Conservation (phyloP, 2,888 invertebrate species). For the Monopis laevigella region DNA sequence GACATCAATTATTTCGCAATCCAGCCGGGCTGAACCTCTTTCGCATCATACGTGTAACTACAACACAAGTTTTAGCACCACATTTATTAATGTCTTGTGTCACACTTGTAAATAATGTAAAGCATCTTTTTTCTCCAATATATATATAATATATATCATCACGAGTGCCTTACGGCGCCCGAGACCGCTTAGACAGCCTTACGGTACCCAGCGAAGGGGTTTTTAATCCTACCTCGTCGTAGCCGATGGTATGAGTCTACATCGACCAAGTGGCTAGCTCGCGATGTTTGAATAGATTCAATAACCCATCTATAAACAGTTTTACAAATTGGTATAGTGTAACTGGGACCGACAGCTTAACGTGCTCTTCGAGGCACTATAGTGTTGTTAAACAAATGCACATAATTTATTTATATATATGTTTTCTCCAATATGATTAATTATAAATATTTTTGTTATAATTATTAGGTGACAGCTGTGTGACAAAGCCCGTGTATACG, state of each 20-base stretch:
- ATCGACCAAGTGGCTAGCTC: no score
- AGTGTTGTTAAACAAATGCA: not conserved
- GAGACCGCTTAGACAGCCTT: no score
- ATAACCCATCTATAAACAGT: no score
- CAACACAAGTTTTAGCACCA: conserved; percentile 20
- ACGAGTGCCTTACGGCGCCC: no score
- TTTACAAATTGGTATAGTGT: no score
- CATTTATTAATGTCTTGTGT: not conserved
- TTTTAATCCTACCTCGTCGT: no score
- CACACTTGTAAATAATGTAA: conserved; percentile 48
- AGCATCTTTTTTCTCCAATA: conserved; percentile 31
- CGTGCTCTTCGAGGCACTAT: no score
- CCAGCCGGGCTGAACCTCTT: conserved; percentile 74
- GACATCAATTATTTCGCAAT: conserved; percentile 80
- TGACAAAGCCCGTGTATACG: conserved; percentile 38
- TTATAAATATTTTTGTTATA: conserved; percentile 28
- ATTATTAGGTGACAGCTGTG: conserved; percentile 27
- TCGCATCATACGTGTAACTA: conserved; percentile 93
- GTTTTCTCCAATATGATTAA: not conserved
- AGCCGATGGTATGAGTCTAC: no score
- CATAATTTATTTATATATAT: not conserved
- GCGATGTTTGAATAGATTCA: no score
- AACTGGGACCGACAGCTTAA: no score
- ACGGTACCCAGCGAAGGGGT: no score
- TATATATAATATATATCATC: no score